phyloP scores from a whole-genome alignment of 2,797 vertebrate genomes.

The Chiroxiphia lanceolata region DNA sequence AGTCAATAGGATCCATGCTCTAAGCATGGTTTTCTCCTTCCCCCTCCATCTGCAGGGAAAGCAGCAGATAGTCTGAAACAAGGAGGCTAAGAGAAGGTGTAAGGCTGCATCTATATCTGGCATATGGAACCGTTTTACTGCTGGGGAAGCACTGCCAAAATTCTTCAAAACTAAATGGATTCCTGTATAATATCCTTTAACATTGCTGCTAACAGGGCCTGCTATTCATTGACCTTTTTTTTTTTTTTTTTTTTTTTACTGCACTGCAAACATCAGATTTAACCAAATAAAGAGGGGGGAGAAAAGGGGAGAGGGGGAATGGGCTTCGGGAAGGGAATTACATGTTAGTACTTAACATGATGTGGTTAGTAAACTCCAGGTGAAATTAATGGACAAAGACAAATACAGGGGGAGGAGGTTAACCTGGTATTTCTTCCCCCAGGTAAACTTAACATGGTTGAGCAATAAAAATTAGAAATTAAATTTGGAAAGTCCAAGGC shows the following conservation, averaged over 20 bases:
- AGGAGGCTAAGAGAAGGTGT: conserved; percentile 60
- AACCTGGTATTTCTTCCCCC: neutral
- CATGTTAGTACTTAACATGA: neutral
- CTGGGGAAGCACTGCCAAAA: conserved; percentile 73
- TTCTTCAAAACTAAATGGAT: conserved; percentile 73
- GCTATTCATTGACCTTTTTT: conserved; percentile 73
- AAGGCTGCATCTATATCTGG: conserved; percentile 69
- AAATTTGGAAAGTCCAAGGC: neutral
- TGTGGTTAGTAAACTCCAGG: conserved; percentile 10
- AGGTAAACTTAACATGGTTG: neutral
- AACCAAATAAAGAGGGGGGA: conserved; percentile 50
- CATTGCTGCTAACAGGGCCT: conserved; percentile 72
- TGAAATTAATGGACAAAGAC: conserved; percentile 5
- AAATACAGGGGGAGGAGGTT: neutral
- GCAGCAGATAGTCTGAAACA: conserved; percentile 48
- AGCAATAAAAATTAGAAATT: neutral
- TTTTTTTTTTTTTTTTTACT: neutral
- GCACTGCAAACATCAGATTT: conserved; percentile 38
- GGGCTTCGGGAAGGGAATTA: neutral
- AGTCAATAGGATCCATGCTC: neutral
- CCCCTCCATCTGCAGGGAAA: neutral
- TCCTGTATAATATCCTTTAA: conserved; percentile 81
- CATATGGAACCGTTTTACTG: conserved; percentile 79
- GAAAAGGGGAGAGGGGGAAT: neutral
- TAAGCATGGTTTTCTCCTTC: neutral